These are phyloP conservation scores for Rhagoletis zephyria DNA, from an alignment of 1,140 invertebrate genomes.

Conservation along the genomic window DNA sequence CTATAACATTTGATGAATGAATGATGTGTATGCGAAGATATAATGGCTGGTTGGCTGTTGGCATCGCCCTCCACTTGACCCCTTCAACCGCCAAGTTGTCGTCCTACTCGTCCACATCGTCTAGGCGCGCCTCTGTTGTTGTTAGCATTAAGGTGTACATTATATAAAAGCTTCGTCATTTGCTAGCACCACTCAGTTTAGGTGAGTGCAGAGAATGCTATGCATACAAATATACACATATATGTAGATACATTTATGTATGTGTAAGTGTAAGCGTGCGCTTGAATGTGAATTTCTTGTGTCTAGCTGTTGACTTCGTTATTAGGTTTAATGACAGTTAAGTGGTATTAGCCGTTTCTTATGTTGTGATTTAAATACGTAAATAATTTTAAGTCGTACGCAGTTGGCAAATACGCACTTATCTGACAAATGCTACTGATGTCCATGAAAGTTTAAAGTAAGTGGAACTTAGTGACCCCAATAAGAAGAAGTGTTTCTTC, in stretches of 20 bases:
- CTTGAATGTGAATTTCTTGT: neutral
- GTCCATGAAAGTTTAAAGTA: no score
- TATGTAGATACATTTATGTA: neutral
- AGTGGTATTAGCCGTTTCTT: slow-evolving; percentile 17
- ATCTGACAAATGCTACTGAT: no score
- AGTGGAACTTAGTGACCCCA: no score
- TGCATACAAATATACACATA: neutral
- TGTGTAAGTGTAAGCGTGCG: neutral
- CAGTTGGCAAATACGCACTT: neutral
- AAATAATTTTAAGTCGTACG: slow-evolving; percentile 28
- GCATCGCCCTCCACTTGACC: slow-evolving; percentile 7
- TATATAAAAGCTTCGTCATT: neutral
- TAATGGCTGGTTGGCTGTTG: neutral
- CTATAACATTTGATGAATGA: slow-evolving; percentile 1
- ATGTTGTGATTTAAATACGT: slow-evolving; percentile 16
- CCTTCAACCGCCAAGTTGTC: neutral
- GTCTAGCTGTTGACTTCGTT: slow-evolving; percentile 19
- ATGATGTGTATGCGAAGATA: neutral
- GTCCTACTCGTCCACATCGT: neutral
- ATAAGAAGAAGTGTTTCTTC: no score
- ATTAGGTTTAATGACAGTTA: slow-evolving; percentile 34
- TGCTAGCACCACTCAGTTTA: neutral
- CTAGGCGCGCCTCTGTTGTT: neutral
- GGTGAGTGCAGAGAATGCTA: neutral
- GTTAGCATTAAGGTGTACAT: neutral